Percentiles rank a stretch among this genome's conserved stretches.
Conservation (phyloP, 2,797 vertebrate genomes). For the Sardinella longiceps region DNA sequence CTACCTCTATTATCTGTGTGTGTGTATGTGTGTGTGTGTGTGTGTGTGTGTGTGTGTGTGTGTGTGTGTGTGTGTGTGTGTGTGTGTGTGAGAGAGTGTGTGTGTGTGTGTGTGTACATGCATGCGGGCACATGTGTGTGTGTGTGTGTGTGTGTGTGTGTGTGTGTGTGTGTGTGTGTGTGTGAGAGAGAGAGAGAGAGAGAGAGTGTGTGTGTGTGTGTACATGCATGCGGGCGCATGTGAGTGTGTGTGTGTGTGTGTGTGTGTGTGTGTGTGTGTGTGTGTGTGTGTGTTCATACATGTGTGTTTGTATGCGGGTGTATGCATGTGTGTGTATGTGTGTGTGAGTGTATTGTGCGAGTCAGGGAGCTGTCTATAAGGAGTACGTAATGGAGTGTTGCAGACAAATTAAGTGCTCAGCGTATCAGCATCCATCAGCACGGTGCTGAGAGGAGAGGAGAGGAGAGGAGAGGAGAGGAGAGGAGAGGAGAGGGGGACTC, state of each 20-base stretch:
- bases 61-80: background rate
- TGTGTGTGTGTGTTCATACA: background rate
- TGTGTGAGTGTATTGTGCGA: background rate
- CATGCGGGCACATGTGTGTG: too few relatives aligned
- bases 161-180: background rate
- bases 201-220: background rate
- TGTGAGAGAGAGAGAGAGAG: too few relatives aligned
- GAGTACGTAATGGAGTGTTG: constrained; percentile 53
- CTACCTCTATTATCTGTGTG: background rate
- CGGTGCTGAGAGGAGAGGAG: background rate
- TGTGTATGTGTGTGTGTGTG: too few relatives aligned
- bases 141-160: background rate
- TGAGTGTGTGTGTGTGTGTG: background rate
- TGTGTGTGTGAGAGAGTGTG: too few relatives aligned
- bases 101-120: background rate
- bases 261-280: background rate
- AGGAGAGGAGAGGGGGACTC: background rate
- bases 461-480: background rate
- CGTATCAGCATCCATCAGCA: constrained; percentile 38
- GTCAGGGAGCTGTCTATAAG: constrained; percentile 35
- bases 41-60: background rate
- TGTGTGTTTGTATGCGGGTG: background rate
- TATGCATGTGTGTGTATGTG: background rate
- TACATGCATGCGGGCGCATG: background rate
- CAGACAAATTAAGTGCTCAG: constrained; percentile 40